Evolutionary conservation across 2,113 vertebrate genomes (phyloP).

Genomic region (Tachysurus fulvidraco): DNA sequence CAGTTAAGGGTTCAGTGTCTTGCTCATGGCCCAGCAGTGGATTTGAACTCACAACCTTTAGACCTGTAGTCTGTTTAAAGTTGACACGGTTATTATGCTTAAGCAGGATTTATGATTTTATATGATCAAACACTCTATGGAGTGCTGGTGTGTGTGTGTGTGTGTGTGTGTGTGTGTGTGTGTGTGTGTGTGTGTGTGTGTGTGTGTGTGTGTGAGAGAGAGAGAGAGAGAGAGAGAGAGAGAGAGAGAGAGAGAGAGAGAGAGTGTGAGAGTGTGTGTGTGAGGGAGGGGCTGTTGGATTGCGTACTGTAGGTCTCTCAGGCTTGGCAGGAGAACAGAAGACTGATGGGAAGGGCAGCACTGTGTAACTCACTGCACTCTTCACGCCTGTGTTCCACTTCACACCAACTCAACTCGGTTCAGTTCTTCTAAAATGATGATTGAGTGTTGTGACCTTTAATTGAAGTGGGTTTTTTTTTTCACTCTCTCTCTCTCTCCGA

Average conservation of each 20-base stretch:
- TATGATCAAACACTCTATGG: constrained; percentile 35
- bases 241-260: too few species aligned
- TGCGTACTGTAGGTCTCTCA: background rate
- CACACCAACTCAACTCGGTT: background rate
- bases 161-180: too few species aligned
- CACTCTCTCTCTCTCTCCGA: background rate
- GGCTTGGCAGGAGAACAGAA: background rate
- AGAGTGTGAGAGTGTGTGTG: background rate
- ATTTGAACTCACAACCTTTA: too few species aligned
- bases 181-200: too few species aligned
- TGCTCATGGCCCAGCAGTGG: too few species aligned
- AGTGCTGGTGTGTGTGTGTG: background rate
- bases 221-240: too few species aligned
- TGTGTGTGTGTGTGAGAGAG: background rate
- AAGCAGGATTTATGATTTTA: constrained; percentile 34
- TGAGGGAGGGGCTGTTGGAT: background rate
- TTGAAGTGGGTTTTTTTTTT: background rate
- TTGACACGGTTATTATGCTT: background rate
- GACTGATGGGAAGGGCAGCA: background rate
- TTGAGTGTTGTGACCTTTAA: background rate
- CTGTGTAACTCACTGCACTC: background rate
- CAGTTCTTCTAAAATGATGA: background rate
- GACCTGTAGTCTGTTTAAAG: too few species aligned
- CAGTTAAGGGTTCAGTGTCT: too few species aligned
- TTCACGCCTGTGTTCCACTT: background rate